A percentile compares a stretch with the other conserved stretches of the same genome.
Evolutionary conservation across 2,888 invertebrate species (phyloP).

Genomic region (Apodemia zela): DNA sequence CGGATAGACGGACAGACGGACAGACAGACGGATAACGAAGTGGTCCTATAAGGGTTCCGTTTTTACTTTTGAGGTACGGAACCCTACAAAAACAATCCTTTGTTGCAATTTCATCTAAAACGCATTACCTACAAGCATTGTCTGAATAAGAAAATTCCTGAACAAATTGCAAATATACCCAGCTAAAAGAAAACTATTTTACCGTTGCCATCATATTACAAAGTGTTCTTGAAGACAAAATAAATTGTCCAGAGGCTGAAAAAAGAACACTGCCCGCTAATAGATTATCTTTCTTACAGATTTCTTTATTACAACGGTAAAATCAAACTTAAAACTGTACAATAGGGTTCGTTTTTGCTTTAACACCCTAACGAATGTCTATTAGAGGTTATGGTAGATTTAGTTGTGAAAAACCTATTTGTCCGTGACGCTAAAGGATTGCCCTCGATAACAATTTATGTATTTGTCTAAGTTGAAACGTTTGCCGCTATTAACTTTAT

Average conservation of each 20-base stretch:
- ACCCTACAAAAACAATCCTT: too few species aligned
- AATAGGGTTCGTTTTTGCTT: neutral
- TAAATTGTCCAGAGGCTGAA: constrained; percentile 22
- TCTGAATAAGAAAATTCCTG: constrained; percentile 15
- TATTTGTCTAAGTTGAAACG: constrained; percentile 60
- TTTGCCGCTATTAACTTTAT: constrained; percentile 59
- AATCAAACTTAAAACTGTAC: neutral
- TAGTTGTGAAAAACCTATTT: constrained; percentile 43
- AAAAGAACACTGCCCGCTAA: constrained; percentile 21
- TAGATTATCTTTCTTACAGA: constrained; percentile 22
- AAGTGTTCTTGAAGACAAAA: constrained; percentile 22
- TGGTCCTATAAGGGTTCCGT: too few species aligned
- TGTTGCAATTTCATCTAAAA: neutral
- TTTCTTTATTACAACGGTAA: neutral
- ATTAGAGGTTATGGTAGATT: constrained; percentile 23
- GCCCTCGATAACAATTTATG: constrained; percentile 62
- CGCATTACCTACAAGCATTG: neutral
- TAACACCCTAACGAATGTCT: neutral
- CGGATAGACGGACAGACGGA: too few species aligned
- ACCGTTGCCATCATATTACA: constrained; percentile 18
- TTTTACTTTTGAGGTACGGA: too few species aligned
- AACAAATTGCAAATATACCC: constrained; percentile 19
- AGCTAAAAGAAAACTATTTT: constrained; percentile 13
- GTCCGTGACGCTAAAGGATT: constrained; percentile 45
- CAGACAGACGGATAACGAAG: too few species aligned